phyloP scores from a whole-genome alignment of 1,140 invertebrate species.

The Amphibalanus amphitrite region DNA sequence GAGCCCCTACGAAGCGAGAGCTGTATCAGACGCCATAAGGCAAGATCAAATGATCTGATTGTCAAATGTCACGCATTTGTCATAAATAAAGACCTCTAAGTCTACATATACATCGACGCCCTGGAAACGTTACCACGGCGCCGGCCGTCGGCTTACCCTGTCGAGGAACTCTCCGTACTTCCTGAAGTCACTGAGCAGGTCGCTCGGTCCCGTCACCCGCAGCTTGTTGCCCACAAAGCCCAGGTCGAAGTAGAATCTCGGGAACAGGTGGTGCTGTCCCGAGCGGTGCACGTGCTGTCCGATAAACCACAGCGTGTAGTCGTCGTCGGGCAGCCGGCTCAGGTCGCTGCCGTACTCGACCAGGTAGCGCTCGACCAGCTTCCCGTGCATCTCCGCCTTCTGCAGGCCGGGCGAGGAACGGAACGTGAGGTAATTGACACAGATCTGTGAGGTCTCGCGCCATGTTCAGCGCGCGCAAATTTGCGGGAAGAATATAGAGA shows the following conservation, averaged over 20 bases:
- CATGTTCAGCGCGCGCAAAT: too few species aligned
- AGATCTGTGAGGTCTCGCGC: too few species aligned
- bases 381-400: slow-evolving; percentile 25
- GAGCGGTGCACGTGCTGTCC: slow-evolving; percentile 39
- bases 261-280: slow-evolving; percentile 29
- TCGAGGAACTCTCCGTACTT: slow-evolving; percentile 34
- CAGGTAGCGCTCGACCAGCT: slow-evolving; percentile 32
- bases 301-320: slow-evolving; percentile 41
- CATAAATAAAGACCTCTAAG: too few species aligned
- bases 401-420: neutral
- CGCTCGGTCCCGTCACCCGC: slow-evolving; percentile 31
- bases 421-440: too few species aligned
- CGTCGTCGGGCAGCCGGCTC: slow-evolving; percentile 34
- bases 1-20: too few species aligned
- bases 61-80: too few species aligned
- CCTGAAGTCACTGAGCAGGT: slow-evolving; percentile 37
- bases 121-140: too few species aligned
- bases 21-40: too few species aligned
- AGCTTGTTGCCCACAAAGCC: slow-evolving; percentile 42
- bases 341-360: slow-evolving; percentile 30
- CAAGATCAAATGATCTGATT: too few species aligned
- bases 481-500: too few species aligned
- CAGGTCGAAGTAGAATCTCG: slow-evolving; percentile 36
- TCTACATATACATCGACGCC: too few species aligned
- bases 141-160: too few species aligned